phyloP scores from a whole-genome alignment of 2,797 vertebrate genomes.

The Lemur catta region DNA sequence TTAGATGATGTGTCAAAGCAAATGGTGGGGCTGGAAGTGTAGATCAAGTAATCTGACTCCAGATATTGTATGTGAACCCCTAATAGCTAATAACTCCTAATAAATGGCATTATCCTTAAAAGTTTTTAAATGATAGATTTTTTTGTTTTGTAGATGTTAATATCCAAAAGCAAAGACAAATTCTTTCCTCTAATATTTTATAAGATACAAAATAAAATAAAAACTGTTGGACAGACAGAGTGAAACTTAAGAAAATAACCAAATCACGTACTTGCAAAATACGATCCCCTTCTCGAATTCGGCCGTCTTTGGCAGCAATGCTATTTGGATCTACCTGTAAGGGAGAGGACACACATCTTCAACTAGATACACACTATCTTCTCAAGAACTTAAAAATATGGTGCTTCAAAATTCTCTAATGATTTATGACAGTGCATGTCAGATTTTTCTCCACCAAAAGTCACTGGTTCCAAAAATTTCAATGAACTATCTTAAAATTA shows the following conservation, averaged over 20 bases:
- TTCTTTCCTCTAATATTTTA: constrained; percentile 31
- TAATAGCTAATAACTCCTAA: constrained; percentile 10
- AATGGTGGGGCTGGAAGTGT: background rate
- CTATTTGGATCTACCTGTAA: constrained; percentile 94
- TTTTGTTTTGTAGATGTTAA: background rate
- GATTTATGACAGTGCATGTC: background rate
- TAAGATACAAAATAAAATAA: constrained; percentile 58
- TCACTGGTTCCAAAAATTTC: background rate
- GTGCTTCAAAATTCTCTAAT: background rate
- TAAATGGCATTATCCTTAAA: background rate
- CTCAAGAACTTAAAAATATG: background rate
- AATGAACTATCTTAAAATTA: background rate
- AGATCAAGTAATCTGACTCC: background rate
- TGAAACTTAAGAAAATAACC: constrained; percentile 33
- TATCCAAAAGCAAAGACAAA: constrained; percentile 2
- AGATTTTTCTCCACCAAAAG: background rate
- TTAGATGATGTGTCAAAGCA: background rate
- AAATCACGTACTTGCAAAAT: constrained; percentile 93
- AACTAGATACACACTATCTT: background rate
- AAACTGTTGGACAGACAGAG: background rate
- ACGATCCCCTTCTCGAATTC: constrained; percentile 95
- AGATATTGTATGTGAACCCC: background rate
- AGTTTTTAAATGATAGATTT: background rate
- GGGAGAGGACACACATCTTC: background rate
- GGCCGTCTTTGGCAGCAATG: constrained; percentile 95